Evolutionary conservation across 2,113 vertebrate species (phyloP).

Genomic region (Brachypodius melanocephalos): DNA sequence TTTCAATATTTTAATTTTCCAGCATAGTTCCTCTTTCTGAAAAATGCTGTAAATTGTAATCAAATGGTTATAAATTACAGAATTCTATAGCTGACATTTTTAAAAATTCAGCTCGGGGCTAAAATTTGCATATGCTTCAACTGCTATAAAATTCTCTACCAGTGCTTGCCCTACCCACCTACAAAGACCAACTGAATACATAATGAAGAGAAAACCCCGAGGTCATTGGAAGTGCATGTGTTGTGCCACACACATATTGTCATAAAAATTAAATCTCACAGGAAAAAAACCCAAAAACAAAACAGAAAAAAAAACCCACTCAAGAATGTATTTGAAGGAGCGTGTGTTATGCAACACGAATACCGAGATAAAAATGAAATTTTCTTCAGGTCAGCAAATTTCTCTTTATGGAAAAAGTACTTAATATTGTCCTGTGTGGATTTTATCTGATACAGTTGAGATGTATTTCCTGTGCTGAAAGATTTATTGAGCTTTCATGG

Average conservation of each 20-base stretch:
- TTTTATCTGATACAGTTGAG: constrained; percentile 3
- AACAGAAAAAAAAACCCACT: not conserved
- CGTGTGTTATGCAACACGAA: not conserved
- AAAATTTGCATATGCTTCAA: not conserved
- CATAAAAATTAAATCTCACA: not conserved
- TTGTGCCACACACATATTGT: not conserved
- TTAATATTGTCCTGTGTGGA: not conserved
- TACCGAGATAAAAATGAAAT: not conserved
- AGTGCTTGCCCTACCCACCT: not conserved
- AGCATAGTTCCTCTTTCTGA: not conserved
- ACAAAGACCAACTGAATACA: not conserved
- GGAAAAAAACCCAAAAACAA: not conserved
- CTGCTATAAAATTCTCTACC: not conserved
- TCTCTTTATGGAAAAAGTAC: not conserved
- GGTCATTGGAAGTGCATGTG: not conserved
- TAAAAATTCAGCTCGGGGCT: constrained; percentile 22
- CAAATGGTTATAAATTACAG: constrained; percentile 19
- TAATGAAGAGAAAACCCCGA: not conserved
- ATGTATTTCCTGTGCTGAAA: not conserved
- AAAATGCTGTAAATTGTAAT: constrained; percentile 53
- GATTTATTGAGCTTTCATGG: constrained; percentile 30
- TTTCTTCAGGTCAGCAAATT: not conserved
- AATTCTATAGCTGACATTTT: not conserved
- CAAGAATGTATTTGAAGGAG: not conserved
- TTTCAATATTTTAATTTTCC: constrained; percentile 44